Base-by-base conservation (phyloP, 2,888 invertebrate genomes). In the Ischnura elegans region DNA sequence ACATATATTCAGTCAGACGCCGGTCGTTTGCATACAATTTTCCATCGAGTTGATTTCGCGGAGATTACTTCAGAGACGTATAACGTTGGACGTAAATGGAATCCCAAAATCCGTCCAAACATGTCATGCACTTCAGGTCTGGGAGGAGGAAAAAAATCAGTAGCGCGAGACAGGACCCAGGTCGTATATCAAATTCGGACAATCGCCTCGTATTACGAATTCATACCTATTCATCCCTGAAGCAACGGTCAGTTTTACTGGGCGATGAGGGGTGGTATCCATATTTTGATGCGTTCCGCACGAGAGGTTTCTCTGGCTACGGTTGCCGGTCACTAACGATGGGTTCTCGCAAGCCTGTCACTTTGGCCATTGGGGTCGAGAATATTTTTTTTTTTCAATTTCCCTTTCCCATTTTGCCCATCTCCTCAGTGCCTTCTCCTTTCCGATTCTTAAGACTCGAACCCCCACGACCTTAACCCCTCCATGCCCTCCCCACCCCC, bases 221-320 rank as follows among this genome's bases (percentile, higher is more conserved):
- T 76, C 36, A 76, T 76, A 76, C 29, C 76, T 76, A 76, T 76
- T 76, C 76, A 76, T 36, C 76, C 76, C 76, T n/a, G 76, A 76
- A 29, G 36, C 76, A 76, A 29, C n/a, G 76, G 76, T 76, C 76
- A 36, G 13, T 76, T 36, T 76, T 36, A 19, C 13, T 29, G 36
- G 36, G 36, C 29, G 16, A 36, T 2, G 61, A 25, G 76, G 13
- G 19, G 36, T 10, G 76, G 36, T 13, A 10, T 76, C 76, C 76
- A 76, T 76, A 76, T 76, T 76, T 76, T 76, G 36, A 76, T 36
- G 76, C 13, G 76, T 76, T 36, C 10, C 36, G 8, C n/a, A n/a
- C 36, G 76, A 76, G 36, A 36, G 76, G 76, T 10, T 76, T 76
- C 76, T 2, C 76, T 10, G 4, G 61, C 6, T 25, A 25, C 29